phyloP scores from a whole-genome alignment of 2,113 vertebrate genomes.

The Grantiella picta region DNA sequence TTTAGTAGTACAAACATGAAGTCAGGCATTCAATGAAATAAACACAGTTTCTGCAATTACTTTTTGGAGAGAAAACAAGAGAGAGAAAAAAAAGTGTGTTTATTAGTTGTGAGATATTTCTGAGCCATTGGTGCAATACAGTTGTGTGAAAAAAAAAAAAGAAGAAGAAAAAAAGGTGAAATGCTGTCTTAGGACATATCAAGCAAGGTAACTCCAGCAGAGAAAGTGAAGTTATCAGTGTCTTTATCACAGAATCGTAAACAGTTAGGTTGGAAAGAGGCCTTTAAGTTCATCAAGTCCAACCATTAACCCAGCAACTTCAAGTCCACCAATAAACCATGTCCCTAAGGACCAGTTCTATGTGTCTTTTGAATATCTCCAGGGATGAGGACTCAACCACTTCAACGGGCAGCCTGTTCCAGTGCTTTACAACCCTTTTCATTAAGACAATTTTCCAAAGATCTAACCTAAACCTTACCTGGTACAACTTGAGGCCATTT shows the following conservation, averaged over 20 bases:
- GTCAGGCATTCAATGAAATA: background rate
- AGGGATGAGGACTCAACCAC: background rate
- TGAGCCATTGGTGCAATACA: background rate
- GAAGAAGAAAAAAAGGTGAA: background rate
- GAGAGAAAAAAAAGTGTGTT: background rate
- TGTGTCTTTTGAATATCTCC: background rate
- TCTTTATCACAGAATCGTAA: background rate
- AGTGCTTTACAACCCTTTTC: background rate
- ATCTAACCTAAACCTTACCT: background rate
- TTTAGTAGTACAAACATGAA: background rate
- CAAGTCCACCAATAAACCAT: background rate
- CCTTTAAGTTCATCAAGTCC: background rate
- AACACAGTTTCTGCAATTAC: background rate
- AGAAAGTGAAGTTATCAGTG: background rate
- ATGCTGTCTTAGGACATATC: background rate
- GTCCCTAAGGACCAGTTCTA: background rate
- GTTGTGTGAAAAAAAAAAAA: background rate
- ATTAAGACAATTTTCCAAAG: background rate
- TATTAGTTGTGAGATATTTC: background rate
- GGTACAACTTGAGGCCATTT: background rate
- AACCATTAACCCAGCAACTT: background rate
- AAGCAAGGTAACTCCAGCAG: background rate
- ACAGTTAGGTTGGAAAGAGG: background rate
- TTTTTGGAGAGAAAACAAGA: background rate
- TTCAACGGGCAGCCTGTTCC: background rate